These are phyloP conservation scores for Ceratosolen fusciceps DNA, from an alignment of 1,140 invertebrate species.

Conservation along the genomic window DNA sequence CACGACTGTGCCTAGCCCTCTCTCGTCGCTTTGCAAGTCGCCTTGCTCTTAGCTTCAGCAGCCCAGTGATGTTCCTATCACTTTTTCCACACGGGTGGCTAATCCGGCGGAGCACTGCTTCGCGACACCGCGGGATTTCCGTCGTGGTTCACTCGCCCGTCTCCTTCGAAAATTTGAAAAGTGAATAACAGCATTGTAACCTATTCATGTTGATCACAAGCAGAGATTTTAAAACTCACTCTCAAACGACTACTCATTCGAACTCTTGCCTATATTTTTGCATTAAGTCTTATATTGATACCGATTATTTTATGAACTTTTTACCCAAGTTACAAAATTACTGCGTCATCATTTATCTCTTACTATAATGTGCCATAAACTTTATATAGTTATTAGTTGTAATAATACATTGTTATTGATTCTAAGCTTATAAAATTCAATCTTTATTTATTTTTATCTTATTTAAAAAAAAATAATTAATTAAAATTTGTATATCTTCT, in stretches of 20 bases:
- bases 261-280: no score
- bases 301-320: not conserved
- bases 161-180: not conserved
- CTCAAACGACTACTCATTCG: no score
- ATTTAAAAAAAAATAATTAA: no score
- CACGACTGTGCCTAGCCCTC: slow-evolving; percentile 50
- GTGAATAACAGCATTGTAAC: not conserved
- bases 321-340: not conserved
- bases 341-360: no score
- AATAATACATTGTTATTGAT: no score
- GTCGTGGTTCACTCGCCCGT: not conserved
- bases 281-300: not conserved
- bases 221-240: no score
- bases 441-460: no score
- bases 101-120: slow-evolving; percentile 46
- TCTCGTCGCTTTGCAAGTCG: slow-evolving; percentile 34
- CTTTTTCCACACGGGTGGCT: slow-evolving; percentile 68
- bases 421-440: no score
- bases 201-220: no score
- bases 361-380: no score
- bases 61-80: slow-evolving; percentile 59
- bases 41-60: slow-evolving; percentile 23
- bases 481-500: no score
- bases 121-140: slow-evolving; percentile 35
- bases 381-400: no score